Percentiles rank a stretch among this genome's conserved stretches.
Evolutionary conservation across 2,888 invertebrate species (phyloP).

Genomic region (Papilio protenor): DNA sequence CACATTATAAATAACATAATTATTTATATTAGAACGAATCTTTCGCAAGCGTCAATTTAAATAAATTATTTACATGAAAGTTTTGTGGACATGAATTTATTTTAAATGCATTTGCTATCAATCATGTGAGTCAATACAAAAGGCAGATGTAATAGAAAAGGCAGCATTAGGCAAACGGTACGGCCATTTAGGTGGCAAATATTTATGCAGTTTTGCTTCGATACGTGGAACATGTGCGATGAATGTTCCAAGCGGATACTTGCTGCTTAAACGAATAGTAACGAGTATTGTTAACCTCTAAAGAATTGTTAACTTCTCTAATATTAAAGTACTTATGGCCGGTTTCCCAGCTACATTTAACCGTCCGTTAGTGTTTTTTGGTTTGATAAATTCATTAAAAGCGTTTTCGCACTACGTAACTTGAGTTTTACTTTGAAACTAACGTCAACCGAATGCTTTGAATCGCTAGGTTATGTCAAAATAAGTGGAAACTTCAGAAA

Average conservation of each 20-base stretch:
- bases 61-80: background rate
- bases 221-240: slow-evolving; percentile 32
- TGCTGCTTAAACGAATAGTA: background rate
- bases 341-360: too few relatives aligned
- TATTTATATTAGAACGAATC: background rate
- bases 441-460: too few relatives aligned
- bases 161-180: slow-evolving; percentile 31
- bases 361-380: too few relatives aligned
- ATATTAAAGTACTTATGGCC: too few relatives aligned
- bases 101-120: slow-evolving; percentile 12
- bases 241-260: slow-evolving; percentile 33
- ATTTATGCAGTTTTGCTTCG: slow-evolving; percentile 41
- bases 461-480: too few relatives aligned
- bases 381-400: too few relatives aligned
- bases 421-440: too few relatives aligned
- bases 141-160: slow-evolving; percentile 32
- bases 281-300: background rate
- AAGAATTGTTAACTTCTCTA: background rate
- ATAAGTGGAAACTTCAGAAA: too few relatives aligned
- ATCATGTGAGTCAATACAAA: slow-evolving; percentile 10
- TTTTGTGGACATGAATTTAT: background rate
- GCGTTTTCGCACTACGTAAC: too few relatives aligned
- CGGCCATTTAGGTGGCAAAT: slow-evolving; percentile 38
- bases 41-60: background rate
- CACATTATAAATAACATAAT: background rate